phyloP scores from a whole-genome alignment of 2,888 invertebrate species.

The Lycaena phlaeas region DNA sequence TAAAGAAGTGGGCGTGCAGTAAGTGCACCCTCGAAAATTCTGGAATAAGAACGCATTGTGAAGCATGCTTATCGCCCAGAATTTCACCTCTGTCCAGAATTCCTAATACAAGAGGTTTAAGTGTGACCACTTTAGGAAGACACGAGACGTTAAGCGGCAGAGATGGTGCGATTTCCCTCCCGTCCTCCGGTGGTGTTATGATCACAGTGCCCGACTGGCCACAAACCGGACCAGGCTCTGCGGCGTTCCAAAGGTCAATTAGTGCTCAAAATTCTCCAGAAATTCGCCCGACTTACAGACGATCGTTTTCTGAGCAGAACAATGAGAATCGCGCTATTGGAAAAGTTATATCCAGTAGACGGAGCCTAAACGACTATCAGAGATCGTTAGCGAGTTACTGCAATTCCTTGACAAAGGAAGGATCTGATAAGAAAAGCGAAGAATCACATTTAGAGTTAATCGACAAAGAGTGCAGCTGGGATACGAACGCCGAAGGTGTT shows the following conservation, averaged over 20 bases:
- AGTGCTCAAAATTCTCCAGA: conserved; percentile 63
- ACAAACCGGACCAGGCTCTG: conserved; percentile 42
- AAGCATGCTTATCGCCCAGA: conserved; percentile 82
- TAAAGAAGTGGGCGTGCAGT: conserved; percentile 78
- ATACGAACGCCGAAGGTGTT: conserved; percentile 67
- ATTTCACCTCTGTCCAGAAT: conserved; percentile 49
- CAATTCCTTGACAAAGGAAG: conserved; percentile 36
- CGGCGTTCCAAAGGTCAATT: conserved; percentile 48
- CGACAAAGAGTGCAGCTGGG: conserved; percentile 74
- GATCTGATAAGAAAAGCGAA: conserved; percentile 41
- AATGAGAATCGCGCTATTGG: conserved; percentile 48
- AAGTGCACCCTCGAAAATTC: conserved; percentile 85
- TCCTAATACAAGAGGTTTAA: conserved; percentile 53
- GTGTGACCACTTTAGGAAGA: conserved; percentile 60
- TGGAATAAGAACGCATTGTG: conserved; percentile 77
- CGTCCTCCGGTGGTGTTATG: conserved; percentile 72
- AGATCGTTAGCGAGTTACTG: conserved; percentile 52
- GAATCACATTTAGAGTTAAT: conserved; percentile 61
- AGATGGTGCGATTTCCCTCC: conserved; percentile 57
- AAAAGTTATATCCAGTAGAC: conserved; percentile 60
- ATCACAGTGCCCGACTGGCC: conserved; percentile 78
- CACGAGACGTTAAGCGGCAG: conserved; percentile 45
- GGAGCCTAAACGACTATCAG: conserved; percentile 63
- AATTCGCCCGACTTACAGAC: conserved; percentile 56
- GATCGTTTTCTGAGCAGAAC: conserved; percentile 63